Evolutionary conservation across 2,797 vertebrate genomes (phyloP).

Genomic region (Tauraco hartlaubi): DNA sequence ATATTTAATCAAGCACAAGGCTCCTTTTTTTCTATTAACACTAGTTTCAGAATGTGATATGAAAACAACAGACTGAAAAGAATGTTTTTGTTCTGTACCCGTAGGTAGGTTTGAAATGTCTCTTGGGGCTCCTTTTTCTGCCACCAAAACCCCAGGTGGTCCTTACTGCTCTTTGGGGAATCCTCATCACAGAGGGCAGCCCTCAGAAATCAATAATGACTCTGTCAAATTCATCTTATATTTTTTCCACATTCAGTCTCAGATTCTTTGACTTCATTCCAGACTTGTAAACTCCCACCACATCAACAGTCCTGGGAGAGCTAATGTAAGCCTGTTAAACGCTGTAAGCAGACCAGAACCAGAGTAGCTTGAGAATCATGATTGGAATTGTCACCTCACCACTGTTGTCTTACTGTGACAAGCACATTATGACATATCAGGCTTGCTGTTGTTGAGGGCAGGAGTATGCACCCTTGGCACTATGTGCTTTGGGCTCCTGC

Average conservation of each 20-base stretch:
- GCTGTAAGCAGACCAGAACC: neutral
- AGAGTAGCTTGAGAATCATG: neutral
- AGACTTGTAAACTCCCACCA: neutral
- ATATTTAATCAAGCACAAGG: neutral
- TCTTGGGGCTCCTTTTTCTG: neutral
- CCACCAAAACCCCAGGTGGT: neutral
- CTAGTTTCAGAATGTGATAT: neutral
- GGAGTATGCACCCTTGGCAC: neutral
- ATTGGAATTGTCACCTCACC: neutral
- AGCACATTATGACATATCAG: neutral
- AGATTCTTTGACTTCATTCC: neutral
- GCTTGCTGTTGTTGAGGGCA: neutral
- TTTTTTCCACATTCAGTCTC: neutral
- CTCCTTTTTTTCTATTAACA: constrained; percentile 2
- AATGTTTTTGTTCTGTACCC: neutral
- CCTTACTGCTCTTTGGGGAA: neutral
- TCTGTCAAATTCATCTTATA: neutral
- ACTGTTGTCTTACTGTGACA: neutral
- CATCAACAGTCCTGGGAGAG: neutral
- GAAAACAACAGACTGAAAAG: neutral
- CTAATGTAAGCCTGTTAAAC: neutral
- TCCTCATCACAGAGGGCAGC: neutral
- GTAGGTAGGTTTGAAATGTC: neutral
- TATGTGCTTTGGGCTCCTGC: neutral
- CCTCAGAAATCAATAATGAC: neutral